Evolutionary conservation across 37 sponge, comb jelly and placozoan genomes (phyloP).

Genomic region (Aplysina aerophoba): DNA sequence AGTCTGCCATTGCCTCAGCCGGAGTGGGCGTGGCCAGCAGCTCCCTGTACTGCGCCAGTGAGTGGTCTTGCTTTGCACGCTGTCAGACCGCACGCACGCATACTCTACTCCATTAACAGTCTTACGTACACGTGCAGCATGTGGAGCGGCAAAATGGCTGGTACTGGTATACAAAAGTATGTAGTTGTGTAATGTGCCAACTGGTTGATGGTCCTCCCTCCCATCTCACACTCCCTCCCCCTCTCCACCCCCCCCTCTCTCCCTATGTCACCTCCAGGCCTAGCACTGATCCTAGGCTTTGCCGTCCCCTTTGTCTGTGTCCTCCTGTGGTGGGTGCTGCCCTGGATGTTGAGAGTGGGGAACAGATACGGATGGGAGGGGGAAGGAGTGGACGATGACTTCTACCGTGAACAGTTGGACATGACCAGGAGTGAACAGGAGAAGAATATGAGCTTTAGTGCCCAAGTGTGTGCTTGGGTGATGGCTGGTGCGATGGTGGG

Average conservation of each 20-base stretch:
- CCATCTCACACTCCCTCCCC: not conserved
- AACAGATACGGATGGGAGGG: not conserved
- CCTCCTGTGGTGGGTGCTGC: conserved; percentile 6
- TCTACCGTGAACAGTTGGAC: too few relatives aligned
- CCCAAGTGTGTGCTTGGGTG: conserved; percentile 33
- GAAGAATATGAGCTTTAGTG: conserved; percentile 11
- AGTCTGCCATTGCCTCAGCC: not conserved
- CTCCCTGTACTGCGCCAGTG: conserved; percentile 27
- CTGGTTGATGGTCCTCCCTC: too few relatives aligned
- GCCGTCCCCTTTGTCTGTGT: not conserved
- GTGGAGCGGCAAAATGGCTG: not conserved
- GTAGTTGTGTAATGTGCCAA: conserved; percentile 6
- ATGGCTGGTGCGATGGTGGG: conserved; percentile 25
- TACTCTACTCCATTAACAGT: not conserved
- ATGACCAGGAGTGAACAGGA: not conserved
- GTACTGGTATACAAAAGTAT: conserved; percentile 5
- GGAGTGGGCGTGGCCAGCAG: not conserved
- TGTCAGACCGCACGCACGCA: not conserved
- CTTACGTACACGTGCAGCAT: conserved; percentile 1
- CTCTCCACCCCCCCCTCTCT: not conserved
- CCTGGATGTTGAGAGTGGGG: not conserved
- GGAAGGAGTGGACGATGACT: not conserved
- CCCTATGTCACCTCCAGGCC: not conserved
- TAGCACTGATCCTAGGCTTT: conserved; percentile 8
- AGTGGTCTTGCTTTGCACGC: not conserved